Evolutionary conservation across 2,113 vertebrate genomes (phyloP).

Genomic region (Mesitornis unicolor): DNA sequence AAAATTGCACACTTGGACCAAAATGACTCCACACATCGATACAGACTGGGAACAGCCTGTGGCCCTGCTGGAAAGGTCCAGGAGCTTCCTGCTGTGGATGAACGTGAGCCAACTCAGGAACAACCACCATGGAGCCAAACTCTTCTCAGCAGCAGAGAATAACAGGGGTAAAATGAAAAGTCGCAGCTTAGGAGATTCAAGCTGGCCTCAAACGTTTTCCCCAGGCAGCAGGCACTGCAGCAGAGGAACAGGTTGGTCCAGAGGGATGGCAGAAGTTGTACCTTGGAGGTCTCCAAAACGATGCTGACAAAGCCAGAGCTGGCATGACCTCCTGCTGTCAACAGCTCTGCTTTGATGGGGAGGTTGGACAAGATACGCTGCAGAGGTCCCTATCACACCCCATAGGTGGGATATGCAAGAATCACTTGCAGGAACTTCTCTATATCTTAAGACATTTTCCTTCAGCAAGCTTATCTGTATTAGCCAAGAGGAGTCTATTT

Average conservation of each 20-base stretch:
- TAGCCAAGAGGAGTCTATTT: not conserved
- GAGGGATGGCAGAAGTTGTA: not conserved
- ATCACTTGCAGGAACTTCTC: not conserved
- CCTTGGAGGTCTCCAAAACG: not conserved
- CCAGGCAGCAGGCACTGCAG: not conserved
- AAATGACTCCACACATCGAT: not conserved
- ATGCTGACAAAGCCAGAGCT: not conserved
- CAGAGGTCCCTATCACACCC: not conserved
- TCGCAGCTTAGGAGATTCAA: not conserved
- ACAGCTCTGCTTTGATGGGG: not conserved
- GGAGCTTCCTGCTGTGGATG: not conserved
- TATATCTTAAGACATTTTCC: not conserved
- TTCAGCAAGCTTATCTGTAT: not conserved
- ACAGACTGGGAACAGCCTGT: not conserved
- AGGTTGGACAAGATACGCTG: not conserved
- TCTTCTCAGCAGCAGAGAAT: not conserved
- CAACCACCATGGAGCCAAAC: not conserved
- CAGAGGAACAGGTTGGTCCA: not conserved
- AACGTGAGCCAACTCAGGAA: fast-evolving
- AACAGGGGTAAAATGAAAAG: not conserved
- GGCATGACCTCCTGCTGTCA: fast-evolving
- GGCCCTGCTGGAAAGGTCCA: not conserved
- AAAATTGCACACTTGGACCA: not conserved
- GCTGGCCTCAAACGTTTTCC: not conserved
- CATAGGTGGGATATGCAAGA: not conserved